Conservation (phyloP, 2,113 vertebrate species). For the Sminthopsis crassicaudata region DNA sequence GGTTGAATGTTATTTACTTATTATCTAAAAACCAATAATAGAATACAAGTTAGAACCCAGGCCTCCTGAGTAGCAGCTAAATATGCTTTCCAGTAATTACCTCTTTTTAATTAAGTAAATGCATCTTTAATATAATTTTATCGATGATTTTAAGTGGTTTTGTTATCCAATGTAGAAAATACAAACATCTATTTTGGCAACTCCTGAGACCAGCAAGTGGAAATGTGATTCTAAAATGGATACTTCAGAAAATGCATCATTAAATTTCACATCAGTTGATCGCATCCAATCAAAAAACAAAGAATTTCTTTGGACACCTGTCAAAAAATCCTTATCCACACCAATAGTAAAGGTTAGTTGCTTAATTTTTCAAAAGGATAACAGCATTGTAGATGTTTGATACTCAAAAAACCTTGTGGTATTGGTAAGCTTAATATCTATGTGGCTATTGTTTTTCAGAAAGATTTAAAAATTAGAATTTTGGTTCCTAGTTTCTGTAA, state of each 20-base stretch:
- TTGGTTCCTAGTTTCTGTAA: neutral
- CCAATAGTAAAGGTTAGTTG: conserved; percentile 78
- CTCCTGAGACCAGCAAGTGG: conserved; percentile 59
- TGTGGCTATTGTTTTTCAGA: neutral
- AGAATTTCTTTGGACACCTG: conserved; percentile 51
- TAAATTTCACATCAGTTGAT: conserved; percentile 56
- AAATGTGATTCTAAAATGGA: conserved; percentile 69
- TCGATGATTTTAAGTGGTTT: conserved; percentile 50
- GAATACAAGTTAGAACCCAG: conserved; percentile 26
- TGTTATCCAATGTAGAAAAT: conserved; percentile 76
- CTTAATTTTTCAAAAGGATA: conserved; percentile 51
- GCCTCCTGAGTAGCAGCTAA: conserved; percentile 1
- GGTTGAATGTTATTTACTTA: conserved; percentile 36
- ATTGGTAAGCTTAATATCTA: neutral
- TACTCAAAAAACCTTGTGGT: conserved; percentile 38
- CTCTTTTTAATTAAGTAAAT: conserved; percentile 28
- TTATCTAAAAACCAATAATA: conserved; percentile 33
- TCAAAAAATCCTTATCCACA: conserved; percentile 61
- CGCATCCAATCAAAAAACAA: conserved; percentile 70
- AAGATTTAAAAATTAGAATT: neutral
- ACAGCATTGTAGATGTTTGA: conserved; percentile 21
- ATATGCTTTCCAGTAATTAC: conserved; percentile 44
- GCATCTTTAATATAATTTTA: conserved; percentile 42
- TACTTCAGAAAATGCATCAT: conserved; percentile 65
- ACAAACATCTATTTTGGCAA: conserved; percentile 69